Evolutionary conservation across 2,888 invertebrate species (phyloP).

Genomic region (Mimumesa dahlbomi): DNA sequence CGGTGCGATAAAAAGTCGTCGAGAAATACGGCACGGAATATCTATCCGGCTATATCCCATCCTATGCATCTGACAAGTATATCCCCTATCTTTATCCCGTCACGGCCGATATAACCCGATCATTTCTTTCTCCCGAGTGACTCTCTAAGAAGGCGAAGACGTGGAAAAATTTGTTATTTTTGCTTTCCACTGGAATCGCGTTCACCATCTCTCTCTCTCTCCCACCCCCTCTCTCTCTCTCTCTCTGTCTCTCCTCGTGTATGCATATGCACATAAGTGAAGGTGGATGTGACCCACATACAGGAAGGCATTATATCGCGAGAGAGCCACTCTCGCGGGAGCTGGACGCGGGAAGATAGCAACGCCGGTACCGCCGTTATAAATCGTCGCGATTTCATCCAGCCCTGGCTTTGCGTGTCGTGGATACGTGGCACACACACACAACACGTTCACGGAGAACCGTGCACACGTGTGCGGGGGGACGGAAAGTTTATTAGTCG

Average conservation of each 20-base stretch:
- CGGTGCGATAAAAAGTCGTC: no score
- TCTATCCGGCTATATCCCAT: neutral
- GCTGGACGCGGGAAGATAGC: constrained; percentile 56
- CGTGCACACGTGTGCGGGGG: constrained; percentile 4
- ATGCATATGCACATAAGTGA: neutral
- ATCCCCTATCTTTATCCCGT: constrained; percentile 24
- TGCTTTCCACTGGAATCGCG: neutral
- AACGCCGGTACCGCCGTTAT: constrained; percentile 43
- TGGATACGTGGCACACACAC: no score
- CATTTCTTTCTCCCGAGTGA: constrained; percentile 19
- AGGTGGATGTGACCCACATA: neutral
- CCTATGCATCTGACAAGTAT: neutral
- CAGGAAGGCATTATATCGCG: constrained; percentile 30
- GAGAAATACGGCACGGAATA: constrained; percentile 5
- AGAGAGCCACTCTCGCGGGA: constrained; percentile 25
- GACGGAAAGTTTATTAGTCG: constrained; percentile 3
- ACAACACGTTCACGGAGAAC: no score
- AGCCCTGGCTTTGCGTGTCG: constrained; percentile 6
- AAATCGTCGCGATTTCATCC: constrained; percentile 58
- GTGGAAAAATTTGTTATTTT: constrained; percentile 21
- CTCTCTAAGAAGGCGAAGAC: constrained; percentile 7
- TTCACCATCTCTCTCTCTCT: no score
- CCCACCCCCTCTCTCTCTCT: no score
- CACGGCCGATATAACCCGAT: constrained; percentile 29
- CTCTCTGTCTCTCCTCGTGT: no score